Evolutionary conservation across 2,113 vertebrate genomes (phyloP), one percentile per base, ranked within the genome.

Genomic region (Todiramphus chloris): DNA sequence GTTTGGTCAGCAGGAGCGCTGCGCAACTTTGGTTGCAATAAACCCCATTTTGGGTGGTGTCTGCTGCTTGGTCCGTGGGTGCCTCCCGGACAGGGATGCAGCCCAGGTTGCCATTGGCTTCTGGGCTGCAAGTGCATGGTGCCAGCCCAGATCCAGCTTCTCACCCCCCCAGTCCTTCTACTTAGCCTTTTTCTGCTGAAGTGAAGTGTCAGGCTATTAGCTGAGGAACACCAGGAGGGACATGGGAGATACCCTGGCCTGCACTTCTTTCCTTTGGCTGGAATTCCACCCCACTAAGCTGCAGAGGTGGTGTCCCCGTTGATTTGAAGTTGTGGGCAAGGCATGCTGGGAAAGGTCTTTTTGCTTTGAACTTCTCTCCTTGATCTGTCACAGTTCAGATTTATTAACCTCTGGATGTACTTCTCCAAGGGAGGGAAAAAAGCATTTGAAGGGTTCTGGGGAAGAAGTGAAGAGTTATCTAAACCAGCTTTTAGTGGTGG

Each of bases 311-410:
- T 21, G 39, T 33, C 53, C 79, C 30, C 44, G 43, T 13, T 31
- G 48, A 73, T 50, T 76, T 66, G 67, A 90, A 94, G 63, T 19
- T 60, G 58, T 63, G 82, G 15, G 41, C 91, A 93, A 81, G 11
- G 35, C 88, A 63, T 59, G 55, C 50, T 88, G 24, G 80, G 78
- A 90, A 90, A 85, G 59, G 44, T 59, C n/a, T 33, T 90, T 91
- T 91, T 51, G 23, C 59, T 94, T 90, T 86, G 59, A 86, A 91
- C 91, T 93, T 83, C n/a, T 87, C 81, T 75, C 79, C 91, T 85
- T 88, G 55, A 19, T 73, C 74, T 95, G 84, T 79, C 58, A 76
- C 35, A 44, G 30, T 37, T 88, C 78, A 83, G 78, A 94, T 90
- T 97, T 93, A 95, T 85, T 90, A 85, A 90, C 17, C 13, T 90